phyloP scores from a whole-genome alignment of 2,797 vertebrate species.

The Picus viridis region DNA sequence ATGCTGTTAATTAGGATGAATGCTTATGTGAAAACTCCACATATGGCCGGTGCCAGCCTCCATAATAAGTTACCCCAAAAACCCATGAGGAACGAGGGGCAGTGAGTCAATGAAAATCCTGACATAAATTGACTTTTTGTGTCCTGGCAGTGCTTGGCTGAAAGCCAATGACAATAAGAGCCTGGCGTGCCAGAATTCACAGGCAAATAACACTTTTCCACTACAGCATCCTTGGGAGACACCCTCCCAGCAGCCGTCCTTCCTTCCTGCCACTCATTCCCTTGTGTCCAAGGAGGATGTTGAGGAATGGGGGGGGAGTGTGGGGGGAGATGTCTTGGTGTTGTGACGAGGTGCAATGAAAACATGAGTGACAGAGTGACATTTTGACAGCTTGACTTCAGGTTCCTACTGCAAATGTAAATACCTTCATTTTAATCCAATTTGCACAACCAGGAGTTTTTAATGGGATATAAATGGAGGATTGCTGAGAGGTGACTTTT shows the following conservation, averaged over 20 bases:
- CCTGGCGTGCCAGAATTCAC: neutral
- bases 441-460: constrained; percentile 37
- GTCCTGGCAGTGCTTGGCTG: constrained; percentile 53
- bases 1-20: constrained; percentile 9
- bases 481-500: constrained; percentile 38
- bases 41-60: neutral
- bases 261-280: constrained; percentile 51
- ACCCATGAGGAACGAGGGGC: neutral
- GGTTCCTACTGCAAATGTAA: constrained; percentile 63
- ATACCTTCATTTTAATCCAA: constrained; percentile 67
- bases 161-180: constrained; percentile 52
- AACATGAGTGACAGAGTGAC: constrained; percentile 70
- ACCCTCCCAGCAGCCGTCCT: constrained; percentile 36
- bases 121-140: constrained; percentile 54
- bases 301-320: neutral
- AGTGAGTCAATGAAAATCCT: neutral
- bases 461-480: constrained; percentile 12
- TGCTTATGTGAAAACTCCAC: neutral
- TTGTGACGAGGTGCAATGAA: constrained; percentile 52
- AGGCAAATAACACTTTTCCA: constrained; percentile 61
- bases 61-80: neutral
- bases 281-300: constrained; percentile 50
- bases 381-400: constrained; percentile 68
- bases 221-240: neutral
- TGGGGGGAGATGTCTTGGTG: neutral